A percentile compares a stretch with the other conserved stretches of the same genome.
Conservation (phyloP, 2,888 invertebrate genomes). For the Thysanoteuthis rhombus region DNA sequence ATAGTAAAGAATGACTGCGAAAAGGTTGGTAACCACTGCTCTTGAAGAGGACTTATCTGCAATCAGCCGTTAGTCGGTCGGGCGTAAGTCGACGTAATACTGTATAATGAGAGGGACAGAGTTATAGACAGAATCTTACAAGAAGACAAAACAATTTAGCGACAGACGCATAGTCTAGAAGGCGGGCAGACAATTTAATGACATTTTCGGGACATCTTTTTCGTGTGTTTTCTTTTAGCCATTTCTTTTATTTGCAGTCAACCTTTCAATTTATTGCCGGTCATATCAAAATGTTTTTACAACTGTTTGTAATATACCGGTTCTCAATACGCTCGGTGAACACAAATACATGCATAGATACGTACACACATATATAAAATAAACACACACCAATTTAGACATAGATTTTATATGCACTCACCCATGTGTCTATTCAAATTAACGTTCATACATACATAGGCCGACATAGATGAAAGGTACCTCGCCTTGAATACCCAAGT, state of each 20-base stretch:
- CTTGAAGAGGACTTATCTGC: too few relatives aligned
- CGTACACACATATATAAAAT: neutral
- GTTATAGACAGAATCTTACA: too few relatives aligned
- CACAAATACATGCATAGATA: neutral
- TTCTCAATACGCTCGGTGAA: neutral
- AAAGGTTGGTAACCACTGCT: too few relatives aligned
- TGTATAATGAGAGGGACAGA: too few relatives aligned
- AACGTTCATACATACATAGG: neutral
- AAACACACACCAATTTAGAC: neutral
- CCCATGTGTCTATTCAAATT: neutral
- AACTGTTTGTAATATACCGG: neutral
- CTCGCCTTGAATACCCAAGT: neutral
- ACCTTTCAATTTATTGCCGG: neutral
- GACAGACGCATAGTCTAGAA: neutral
- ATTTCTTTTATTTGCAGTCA: neutral
- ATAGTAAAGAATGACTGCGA: too few relatives aligned
- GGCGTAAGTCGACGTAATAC: too few relatives aligned
- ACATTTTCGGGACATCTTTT: neutral
- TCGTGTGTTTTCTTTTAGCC: neutral
- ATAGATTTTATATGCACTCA: neutral
- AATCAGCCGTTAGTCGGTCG: too few relatives aligned
- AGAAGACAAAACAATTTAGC: too few relatives aligned
- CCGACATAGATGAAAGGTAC: neutral
- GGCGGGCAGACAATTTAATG: neutral
- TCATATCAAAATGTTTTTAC: neutral